These are phyloP conservation scores for Cheilosia urbana DNA, from an alignment of 2,888 invertebrate species.

Conservation along the genomic window DNA sequence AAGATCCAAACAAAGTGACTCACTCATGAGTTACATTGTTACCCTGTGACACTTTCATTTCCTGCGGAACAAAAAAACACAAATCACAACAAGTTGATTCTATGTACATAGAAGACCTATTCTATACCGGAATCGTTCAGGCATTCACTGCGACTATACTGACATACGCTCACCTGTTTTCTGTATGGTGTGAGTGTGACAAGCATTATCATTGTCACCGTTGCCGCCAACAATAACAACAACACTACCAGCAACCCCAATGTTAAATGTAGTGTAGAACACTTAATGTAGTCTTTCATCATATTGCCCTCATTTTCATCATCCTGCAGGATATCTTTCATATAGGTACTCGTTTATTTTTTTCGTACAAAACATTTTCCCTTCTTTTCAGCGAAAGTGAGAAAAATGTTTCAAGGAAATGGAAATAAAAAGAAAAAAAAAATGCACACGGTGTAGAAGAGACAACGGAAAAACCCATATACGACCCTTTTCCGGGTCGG, in stretches of 20 bases:
- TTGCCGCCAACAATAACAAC: neutral
- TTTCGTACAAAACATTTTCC: no score
- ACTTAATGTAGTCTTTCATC: slow-evolving; percentile 20
- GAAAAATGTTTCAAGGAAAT: slow-evolving; percentile 26
- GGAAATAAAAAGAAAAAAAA: slow-evolving; percentile 21
- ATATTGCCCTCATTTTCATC: slow-evolving; percentile 26
- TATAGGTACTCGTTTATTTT: neutral
- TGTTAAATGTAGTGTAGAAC: slow-evolving; percentile 11
- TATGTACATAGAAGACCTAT: neutral
- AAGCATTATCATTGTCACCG: neutral
- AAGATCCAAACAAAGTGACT: no score
- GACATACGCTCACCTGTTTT: neutral
- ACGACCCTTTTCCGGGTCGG: slow-evolving; percentile 31
- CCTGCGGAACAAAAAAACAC: neutral
- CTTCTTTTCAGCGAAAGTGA: slow-evolving; percentile 1
- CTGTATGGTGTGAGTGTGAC: neutral
- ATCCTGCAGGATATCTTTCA: neutral
- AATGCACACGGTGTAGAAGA: neutral
- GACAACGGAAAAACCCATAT: slow-evolving; percentile 7
- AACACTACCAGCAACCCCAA: neutral
- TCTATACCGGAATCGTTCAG: neutral
- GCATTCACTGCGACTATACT: neutral
- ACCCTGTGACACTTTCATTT: neutral
- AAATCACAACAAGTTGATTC: neutral
- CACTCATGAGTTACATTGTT: no score